Base-by-base conservation (phyloP, 2,113 vertebrate genomes). In the Carettochelys insculpta region DNA sequence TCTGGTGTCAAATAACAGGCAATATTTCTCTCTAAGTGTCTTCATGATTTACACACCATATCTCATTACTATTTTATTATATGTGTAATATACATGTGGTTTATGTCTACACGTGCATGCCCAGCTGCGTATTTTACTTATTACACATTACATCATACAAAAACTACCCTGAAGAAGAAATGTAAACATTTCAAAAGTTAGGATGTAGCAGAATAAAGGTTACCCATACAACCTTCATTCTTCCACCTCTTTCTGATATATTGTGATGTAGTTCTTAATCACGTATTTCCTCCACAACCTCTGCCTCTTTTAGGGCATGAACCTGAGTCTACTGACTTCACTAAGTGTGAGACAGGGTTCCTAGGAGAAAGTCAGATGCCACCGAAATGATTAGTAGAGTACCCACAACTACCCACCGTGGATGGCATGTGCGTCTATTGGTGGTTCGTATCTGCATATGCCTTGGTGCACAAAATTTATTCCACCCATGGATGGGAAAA, bases 261-360 rank as follows among this genome's bases (percentile, higher is more conserved):
- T 45, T 13, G 17, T 25, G 53, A 10, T 38, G 14, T 3, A 2
- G 0, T 2, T 20, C 48, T 17, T 17, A n/a, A 27, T n/a, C 13
- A 11, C 0, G 1, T 1, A 14, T 6, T 77, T 24, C 6, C 2
- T 29, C 7, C 54, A 20, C 38, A 50, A 31, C 16, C 45, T 83
- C 83, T 41, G 27, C 1, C 80, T 24, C 9, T 1, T 1, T 41
- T 41, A 17, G 34, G 54, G 84, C 54, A 50, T 31, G 41, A 85
- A 20, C 38, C 50, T 27, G n/a, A 10, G 61, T 38, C 61, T 38
- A 68, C 38, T 68, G 19, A 38, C 19, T 68, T 19, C 61, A 34
- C 9, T 68, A 19, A 19, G n/a, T 68, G 61, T n/a, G n/a, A n/a
- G n/a, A n/a, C n/a, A n/a, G n/a, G n/a, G n/a, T n/a, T n/a, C n/a